These are phyloP conservation scores for Abrostola triplasia DNA, from an alignment of 2,888 invertebrate species.

Conservation along the genomic window DNA sequence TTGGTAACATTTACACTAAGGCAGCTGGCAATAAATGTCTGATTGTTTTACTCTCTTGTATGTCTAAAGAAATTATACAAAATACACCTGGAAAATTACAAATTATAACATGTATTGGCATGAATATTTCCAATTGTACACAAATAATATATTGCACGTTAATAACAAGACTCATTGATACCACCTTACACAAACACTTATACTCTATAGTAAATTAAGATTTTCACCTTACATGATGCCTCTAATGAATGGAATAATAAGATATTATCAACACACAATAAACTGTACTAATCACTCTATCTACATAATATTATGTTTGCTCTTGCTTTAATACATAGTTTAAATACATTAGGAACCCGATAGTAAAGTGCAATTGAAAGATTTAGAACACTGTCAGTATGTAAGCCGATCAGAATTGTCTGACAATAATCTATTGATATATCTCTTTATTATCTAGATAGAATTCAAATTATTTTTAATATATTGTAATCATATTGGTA, in stretches of 20 bases:
- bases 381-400: conserved; percentile 32
- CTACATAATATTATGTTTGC: neutral
- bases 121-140: too few species aligned
- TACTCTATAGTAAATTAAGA: too few species aligned
- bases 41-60: conserved; percentile 27
- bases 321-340: neutral
- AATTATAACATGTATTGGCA: too few species aligned
- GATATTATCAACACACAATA: neutral
- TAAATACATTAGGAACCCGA: neutral
- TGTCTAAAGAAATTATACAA: conserved; percentile 13
- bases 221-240: too few species aligned
- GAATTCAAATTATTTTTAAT: conserved; percentile 34
- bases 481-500: conserved; percentile 33
- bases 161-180: too few species aligned
- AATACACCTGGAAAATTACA: too few species aligned
- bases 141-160: too few species aligned
- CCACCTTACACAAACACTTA: too few species aligned
- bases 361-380: conserved; percentile 8
- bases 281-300: neutral
- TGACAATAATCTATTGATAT: conserved; percentile 49
- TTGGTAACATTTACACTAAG: conserved; percentile 33
- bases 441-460: conserved; percentile 36
- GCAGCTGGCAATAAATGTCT: conserved; percentile 50
- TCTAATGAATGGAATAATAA: too few species aligned
- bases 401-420: conserved; percentile 33